Percentiles rank a stretch among this genome's conserved stretches.
Conservation (phyloP, 2,113 vertebrate species). For the Onychostruthus taczanowskii region DNA sequence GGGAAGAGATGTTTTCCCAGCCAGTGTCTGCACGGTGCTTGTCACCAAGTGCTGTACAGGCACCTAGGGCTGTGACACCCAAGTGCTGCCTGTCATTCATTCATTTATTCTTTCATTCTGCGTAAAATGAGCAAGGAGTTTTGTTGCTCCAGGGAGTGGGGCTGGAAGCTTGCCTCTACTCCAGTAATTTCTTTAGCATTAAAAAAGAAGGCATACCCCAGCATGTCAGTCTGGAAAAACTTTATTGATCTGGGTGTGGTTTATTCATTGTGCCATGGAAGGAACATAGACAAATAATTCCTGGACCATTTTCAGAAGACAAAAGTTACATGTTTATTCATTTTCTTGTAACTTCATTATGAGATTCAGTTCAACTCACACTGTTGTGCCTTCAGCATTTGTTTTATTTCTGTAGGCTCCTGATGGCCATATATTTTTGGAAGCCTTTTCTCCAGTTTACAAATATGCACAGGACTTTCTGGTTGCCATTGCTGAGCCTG, state of each 20-base stretch:
- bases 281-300: background rate
- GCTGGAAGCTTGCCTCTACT: background rate
- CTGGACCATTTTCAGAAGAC: background rate
- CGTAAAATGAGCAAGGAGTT: fast-evolving
- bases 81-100: fast-evolving
- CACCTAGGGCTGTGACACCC: background rate
- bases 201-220: too few relatives aligned
- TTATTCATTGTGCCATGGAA: background rate
- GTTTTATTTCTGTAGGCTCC: constrained; percentile 80
- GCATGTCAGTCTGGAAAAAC: background rate
- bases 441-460: constrained; percentile 96
- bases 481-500: constrained; percentile 95
- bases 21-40: fast-evolving
- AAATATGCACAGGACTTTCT: constrained; percentile 97
- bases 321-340: background rate
- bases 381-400: background rate
- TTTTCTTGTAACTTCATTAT: background rate
- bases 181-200: background rate
- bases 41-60: background rate
- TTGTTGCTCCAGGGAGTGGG: background rate
- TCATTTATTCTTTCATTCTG: fast-evolving
- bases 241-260: fast-evolving
- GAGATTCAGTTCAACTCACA: fast-evolving
- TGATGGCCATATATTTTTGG: constrained; percentile 96
- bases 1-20: background rate